Evolutionary conservation across 2,113 vertebrate species (phyloP).

Genomic region (Triplophysa rosa): DNA sequence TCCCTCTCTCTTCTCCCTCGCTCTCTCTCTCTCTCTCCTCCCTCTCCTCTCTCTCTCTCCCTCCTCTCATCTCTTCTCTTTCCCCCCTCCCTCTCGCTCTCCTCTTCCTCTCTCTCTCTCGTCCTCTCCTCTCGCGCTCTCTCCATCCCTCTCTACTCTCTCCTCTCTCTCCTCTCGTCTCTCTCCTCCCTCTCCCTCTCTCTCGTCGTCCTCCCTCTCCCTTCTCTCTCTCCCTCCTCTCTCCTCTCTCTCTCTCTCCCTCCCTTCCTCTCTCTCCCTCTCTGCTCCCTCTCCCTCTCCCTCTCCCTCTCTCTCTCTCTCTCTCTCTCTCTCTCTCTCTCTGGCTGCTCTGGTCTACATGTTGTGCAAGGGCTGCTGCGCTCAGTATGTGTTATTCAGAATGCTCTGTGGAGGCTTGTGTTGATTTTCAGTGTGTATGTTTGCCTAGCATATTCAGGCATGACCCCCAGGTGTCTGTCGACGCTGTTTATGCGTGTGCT

Average conservation of each 20-base stretch:
- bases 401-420: conserved; percentile 56
- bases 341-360: conserved; percentile 68
- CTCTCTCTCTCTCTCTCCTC: conserved; percentile 31
- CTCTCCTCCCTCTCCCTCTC: neutral
- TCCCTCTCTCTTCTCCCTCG: no score
- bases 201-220: no score
- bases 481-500: conserved; percentile 1
- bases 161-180: conserved; percentile 49
- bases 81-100: conserved; percentile 1
- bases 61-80: no score
- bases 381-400: conserved; percentile 58
- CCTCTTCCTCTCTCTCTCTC: conserved; percentile 4
- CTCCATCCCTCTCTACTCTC: conserved; percentile 4
- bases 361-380: conserved; percentile 68
- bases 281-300: conserved; percentile 56
- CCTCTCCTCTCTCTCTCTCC: conserved; percentile 1
- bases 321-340: conserved; percentile 3
- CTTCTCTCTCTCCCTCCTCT: no score
- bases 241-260: conserved; percentile 4
- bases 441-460: conserved; percentile 62
- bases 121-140: no score
- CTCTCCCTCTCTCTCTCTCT: conserved; percentile 7
- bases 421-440: conserved; percentile 46
- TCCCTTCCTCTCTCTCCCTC: neutral
- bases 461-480: conserved; percentile 53